Percentiles rank a stretch among this genome's conserved stretches.
Conservation (phyloP, 2,113 vertebrate genomes). For the Anser brachyrhynchus region DNA sequence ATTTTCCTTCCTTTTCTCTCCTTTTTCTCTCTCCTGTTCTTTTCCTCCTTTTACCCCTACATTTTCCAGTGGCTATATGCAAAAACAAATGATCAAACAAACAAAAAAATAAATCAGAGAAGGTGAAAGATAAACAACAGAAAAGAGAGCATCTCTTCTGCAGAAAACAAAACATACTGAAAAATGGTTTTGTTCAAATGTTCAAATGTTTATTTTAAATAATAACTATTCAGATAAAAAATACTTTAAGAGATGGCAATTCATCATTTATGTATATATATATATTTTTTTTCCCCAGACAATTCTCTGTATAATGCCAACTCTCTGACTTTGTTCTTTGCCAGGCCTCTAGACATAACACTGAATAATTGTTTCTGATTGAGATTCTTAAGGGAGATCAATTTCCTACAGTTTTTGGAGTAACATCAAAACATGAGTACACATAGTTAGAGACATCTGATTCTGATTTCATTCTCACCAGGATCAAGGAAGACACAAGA, state of each 20-base stretch:
- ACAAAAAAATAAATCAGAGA: not conserved
- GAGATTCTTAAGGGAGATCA: not conserved
- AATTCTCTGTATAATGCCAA: not conserved
- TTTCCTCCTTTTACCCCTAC: too few species aligned
- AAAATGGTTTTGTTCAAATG: not conserved
- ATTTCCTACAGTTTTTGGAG: not conserved
- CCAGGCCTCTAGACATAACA: not conserved
- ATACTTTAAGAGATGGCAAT: not conserved
- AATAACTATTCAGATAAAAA: not conserved
- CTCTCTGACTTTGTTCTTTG: not conserved
- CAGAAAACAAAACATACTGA: not conserved
- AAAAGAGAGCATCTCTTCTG: not conserved
- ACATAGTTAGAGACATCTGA: not conserved
- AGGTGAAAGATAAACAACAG: not conserved
- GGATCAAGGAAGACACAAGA: not conserved
- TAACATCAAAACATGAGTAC: not conserved
- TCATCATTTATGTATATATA: not conserved
- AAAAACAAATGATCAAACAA: not conserved
- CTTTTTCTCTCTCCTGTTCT: not conserved
- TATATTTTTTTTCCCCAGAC: not conserved
- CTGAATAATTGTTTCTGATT: not conserved
- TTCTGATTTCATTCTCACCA: not conserved
- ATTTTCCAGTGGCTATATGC: not conserved
- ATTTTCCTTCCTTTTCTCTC: not conserved
- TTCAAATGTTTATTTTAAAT: not conserved